Evolutionary conservation across 2,113 vertebrate species (phyloP), one percentile per base, ranked within the genome.

Genomic region (Ptilorrhoa leucosticta): DNA sequence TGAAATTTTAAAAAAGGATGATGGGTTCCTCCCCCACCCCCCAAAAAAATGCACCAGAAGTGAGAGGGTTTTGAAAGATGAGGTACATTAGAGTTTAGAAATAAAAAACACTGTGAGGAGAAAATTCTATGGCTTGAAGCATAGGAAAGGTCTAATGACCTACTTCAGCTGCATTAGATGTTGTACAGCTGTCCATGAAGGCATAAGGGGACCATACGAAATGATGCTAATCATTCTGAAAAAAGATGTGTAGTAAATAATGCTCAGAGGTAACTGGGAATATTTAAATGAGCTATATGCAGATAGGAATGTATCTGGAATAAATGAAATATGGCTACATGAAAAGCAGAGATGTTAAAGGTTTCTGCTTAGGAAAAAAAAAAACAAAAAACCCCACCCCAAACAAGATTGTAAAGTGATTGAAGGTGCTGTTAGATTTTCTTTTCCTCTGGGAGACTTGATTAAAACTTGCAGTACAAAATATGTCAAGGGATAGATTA

Each of bases 401-500:
- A 68, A 96, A 92, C 83, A 87, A 93, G 90, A 84, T 19, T 90
- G 72, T 76, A 35, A 86, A 93, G 57, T 94, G 87, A 97, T 90
- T 93, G 90, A 95, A 64, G 48, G 63, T 75, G 15, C 83, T 64
- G 28, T 93, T 96, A 89, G 85, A 71, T 91, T 95, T 95, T 89
- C 88, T 94, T 73, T 84, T 91, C 89, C 91, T 93, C 87, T 63
- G 84, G 56, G 90, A 93, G 69, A 51, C 71, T 91, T 91, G 92
- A 96, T 97, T 95, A 96, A 97, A 97, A 94, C 53, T 82, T 97
- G 77, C 39, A 82, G 68, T 86, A 72, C 79, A 70, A 90, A 95
- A 66, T 94, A 95, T 84, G 76, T 81, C 93, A 91, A 91, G 87
- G 72, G 71, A 72, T 68, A 82, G 90, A 93, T 95, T 96, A 94